Base-by-base conservation (phyloP, 2,797 vertebrate species). In the Danionella dracula region DNA sequence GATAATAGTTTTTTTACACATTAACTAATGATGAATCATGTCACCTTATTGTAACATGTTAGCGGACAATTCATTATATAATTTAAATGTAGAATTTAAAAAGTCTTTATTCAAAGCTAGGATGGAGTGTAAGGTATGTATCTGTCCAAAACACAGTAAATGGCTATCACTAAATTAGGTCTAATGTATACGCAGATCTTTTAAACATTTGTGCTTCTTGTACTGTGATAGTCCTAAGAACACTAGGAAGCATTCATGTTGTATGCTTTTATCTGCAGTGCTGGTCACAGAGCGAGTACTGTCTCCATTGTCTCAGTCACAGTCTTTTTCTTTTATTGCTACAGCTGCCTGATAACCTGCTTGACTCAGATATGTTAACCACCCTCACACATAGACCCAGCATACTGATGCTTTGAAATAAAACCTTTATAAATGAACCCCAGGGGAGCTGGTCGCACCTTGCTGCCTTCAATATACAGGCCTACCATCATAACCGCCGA, bases 391-490 rank as follows among this genome's bases (percentile, higher is more conserved):
- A 66, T 41, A 32, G 53, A 21, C 16, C 42, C 16, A n/a, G 42
- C 34, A 66, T 66, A 66, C 63, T 66, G 56, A 66, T 21, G 12
- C 34, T 48, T 48, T 48, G 16, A 57, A 31, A 44, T 41, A 38
- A 49, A 49, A 32, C 15, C 21, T 20, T 40, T 66, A 37, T 57
- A 57, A 62, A 62, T 40, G 15, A 50, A 34, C 45, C 21, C 59
- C 45, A 38, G 21, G 34, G 13, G 62, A 78, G 71, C 65, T 63
- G 72, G 71, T 75, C 62, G 74, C 78, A 81, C 53, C 58, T 73
- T 77, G 79, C 79, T 32, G 65, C 58, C 78, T 80, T 76, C 72
- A 71, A 76, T 73, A 75, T 53, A 42, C 60, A 64, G 46, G 46
- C 44, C 50, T 45, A 19, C 66, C 70, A 71, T 59, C 66, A 20